Conservation (phyloP, 2,888 invertebrate genomes). For the Trypoxylon attenuatum region DNA sequence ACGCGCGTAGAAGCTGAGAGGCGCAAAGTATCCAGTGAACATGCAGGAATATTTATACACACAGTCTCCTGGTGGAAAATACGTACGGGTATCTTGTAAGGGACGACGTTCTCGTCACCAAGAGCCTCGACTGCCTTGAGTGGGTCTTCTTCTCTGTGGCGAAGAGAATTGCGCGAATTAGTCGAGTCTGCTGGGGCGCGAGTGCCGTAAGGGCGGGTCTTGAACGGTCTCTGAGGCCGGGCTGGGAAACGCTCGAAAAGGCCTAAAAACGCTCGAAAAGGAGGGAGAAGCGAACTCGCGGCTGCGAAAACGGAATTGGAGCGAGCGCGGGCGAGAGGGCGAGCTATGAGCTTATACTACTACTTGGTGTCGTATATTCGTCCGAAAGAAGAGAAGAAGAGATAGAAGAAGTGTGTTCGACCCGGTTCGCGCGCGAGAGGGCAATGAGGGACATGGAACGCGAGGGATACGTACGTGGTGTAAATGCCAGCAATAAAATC, state of each 20-base stretch:
- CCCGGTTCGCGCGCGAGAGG: conserved; percentile 42
- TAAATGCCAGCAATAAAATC: conserved; percentile 59
- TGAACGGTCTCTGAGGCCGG: background rate
- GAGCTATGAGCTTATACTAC: background rate
- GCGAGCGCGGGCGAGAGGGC: background rate
- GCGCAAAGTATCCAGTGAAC: too few relatives aligned
- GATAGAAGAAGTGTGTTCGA: too few relatives aligned
- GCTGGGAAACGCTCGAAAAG: background rate
- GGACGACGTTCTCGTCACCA: conserved; percentile 68
- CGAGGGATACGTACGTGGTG: conserved; percentile 30
- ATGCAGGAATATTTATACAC: too few relatives aligned
- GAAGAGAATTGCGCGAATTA: conserved; percentile 33
- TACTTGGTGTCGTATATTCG: background rate
- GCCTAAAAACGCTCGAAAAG: background rate
- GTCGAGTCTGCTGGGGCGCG: background rate
- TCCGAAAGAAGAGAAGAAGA: background rate
- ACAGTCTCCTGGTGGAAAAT: too few relatives aligned
- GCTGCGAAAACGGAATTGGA: background rate
- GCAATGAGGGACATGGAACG: conserved; percentile 44
- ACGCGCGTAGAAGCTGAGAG: too few relatives aligned
- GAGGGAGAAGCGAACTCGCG: too few relatives aligned
- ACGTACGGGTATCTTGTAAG: conserved; percentile 72
- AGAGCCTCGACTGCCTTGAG: conserved; percentile 64
- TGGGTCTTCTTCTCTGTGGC: conserved; percentile 67
- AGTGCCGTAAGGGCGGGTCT: background rate